Percentiles rank a stretch among this genome's conserved stretches.
These are phyloP conservation scores for Lithophane ornitopus DNA, from an alignment of 2,888 invertebrate species.

Conservation along the genomic window DNA sequence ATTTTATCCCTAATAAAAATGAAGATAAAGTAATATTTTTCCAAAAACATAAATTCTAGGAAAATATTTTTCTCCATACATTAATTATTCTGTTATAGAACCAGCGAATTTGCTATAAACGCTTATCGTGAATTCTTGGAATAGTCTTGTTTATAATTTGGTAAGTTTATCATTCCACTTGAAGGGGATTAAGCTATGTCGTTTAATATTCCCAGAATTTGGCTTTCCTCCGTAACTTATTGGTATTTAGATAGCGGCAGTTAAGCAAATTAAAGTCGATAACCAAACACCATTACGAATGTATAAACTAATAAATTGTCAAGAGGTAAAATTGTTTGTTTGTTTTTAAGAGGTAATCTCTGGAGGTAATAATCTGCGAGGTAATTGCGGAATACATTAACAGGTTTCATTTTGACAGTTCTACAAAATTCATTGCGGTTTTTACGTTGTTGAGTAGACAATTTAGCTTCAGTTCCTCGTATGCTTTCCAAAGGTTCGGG, in stretches of 20 bases:
- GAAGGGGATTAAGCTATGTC: not conserved
- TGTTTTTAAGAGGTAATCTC: not conserved
- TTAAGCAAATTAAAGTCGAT: not conserved
- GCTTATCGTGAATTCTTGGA: not conserved
- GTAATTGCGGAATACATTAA: no score
- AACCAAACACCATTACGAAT: not conserved
- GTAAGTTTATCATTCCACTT: conserved; percentile 9
- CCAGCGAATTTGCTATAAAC: not conserved
- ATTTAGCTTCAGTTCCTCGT: no score
- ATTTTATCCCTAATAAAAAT: no score
- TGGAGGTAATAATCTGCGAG: not conserved
- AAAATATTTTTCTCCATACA: not conserved
- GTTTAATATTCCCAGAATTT: conserved; percentile 2
- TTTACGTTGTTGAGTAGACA: no score
- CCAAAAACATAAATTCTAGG: not conserved
- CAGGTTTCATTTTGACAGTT: no score
- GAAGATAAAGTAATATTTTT: not conserved
- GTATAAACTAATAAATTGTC: not conserved
- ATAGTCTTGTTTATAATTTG: not conserved
- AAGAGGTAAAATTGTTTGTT: not conserved
- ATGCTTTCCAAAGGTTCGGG: no score
- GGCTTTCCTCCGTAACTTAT: not conserved
- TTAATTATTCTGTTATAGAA: not conserved
- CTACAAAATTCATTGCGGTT: no score
- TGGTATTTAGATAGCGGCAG: not conserved